phyloP scores from a whole-genome alignment of 2,888 invertebrate species.

The Tipula confusa region DNA sequence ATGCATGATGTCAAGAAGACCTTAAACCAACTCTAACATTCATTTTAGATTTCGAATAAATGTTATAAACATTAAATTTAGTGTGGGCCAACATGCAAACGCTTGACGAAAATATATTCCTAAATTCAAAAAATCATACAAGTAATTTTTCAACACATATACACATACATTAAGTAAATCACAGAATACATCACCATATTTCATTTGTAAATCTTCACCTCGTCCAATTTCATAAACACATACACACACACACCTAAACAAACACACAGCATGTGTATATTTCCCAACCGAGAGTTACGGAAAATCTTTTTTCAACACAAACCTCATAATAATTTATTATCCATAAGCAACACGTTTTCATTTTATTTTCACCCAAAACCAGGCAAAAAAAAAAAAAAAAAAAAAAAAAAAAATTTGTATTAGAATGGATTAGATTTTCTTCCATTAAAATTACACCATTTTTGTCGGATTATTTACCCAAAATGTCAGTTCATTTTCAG shows the following conservation, averaged over 20 bases:
- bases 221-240: background rate
- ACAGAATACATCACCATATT: slow-evolving; percentile 1
- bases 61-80: too few species aligned
- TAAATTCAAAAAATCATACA: background rate
- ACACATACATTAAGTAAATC: background rate
- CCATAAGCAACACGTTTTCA: slow-evolving; percentile 25
- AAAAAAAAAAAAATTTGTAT: background rate
- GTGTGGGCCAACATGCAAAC: too few species aligned
- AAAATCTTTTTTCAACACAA: slow-evolving; percentile 16
- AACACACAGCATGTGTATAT: background rate
- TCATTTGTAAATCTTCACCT: background rate
- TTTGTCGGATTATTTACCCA: slow-evolving; percentile 25
- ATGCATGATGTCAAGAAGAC: too few species aligned
- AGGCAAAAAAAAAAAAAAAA: too few species aligned
- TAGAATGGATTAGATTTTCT: slow-evolving; percentile 25
- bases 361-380: slow-evolving; percentile 4
- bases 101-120: background rate
- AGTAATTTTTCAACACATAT: background rate
- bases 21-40: too few species aligned
- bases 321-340: slow-evolving; percentile 25
- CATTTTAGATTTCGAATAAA: too few species aligned
- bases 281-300: background rate
- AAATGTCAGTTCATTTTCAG: slow-evolving; percentile 25
- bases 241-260: background rate
- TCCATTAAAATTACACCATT: slow-evolving; percentile 16